phyloP scores from a whole-genome alignment of 2,797 vertebrate genomes.

The Trachurus trachurus region DNA sequence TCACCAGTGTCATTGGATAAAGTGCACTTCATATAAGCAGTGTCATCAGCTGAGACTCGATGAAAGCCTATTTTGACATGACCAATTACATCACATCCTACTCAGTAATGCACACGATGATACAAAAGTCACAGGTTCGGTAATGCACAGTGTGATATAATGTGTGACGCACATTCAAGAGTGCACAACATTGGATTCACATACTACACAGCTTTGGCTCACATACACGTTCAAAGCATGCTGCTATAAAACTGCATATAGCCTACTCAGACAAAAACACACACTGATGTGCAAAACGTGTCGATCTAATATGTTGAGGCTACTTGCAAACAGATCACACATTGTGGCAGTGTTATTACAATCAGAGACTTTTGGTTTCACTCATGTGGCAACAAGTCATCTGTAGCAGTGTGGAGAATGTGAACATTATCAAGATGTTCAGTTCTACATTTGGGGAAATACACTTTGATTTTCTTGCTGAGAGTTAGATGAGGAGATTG shows the following conservation, averaged over 20 bases:
- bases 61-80: constrained; percentile 21
- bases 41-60: constrained; percentile 39
- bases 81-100: constrained; percentile 35
- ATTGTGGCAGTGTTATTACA: constrained; percentile 50
- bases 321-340: background rate
- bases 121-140: constrained; percentile 30
- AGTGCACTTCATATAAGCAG: constrained; percentile 67
- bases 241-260: constrained; percentile 38
- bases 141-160: constrained; percentile 48
- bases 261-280: constrained; percentile 14
- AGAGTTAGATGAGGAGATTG: background rate
- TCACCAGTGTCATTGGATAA: constrained; percentile 65
- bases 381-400: background rate
- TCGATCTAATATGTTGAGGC: background rate
- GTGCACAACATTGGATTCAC: constrained; percentile 17
- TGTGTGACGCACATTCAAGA: constrained; percentile 18
- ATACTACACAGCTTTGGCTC: constrained; percentile 9
- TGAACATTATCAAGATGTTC: background rate
- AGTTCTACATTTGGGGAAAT: background rate
- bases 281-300: constrained; percentile 41
- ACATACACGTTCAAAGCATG: constrained; percentile 41
- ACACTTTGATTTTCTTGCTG: background rate
- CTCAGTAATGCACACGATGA: constrained; percentile 41
- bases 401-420: background rate
- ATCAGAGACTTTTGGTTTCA: constrained; percentile 18